Conservation (phyloP, 2,888 invertebrate genomes). For the Apamea epomidion region DNA sequence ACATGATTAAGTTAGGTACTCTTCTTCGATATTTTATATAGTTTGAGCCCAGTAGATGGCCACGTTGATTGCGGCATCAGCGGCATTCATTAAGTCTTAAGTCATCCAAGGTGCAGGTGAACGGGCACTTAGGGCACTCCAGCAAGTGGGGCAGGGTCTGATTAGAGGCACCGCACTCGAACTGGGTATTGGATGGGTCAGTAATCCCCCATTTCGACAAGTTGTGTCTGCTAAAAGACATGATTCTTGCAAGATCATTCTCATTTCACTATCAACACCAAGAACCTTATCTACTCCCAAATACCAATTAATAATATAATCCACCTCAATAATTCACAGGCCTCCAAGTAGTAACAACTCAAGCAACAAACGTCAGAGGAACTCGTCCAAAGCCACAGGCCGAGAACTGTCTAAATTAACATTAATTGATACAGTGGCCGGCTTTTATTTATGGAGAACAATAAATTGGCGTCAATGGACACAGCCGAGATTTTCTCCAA, state of each 20-base stretch:
- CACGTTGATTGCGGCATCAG: too few species aligned
- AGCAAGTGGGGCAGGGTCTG: too few species aligned
- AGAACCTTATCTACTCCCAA: not conserved
- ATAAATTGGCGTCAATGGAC: slow-evolving; percentile 71
- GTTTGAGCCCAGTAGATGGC: too few species aligned
- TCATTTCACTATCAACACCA: not conserved
- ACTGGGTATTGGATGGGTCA: too few species aligned
- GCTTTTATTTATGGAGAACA: slow-evolving; percentile 67
- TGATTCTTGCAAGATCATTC: not conserved
- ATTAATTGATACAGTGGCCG: slow-evolving; percentile 75
- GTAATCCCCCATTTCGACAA: too few species aligned
- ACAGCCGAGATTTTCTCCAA: slow-evolving; percentile 72
- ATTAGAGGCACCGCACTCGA: too few species aligned
- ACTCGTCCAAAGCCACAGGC: slow-evolving; percentile 39
- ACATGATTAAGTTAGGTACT: not conserved
- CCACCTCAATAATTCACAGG: slow-evolving; percentile 12
- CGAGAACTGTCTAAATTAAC: slow-evolving; percentile 66
- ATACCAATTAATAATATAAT: not conserved
- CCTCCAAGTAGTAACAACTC: slow-evolving; percentile 10
- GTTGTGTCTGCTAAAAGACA: too few species aligned
- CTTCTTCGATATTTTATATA: too few species aligned
- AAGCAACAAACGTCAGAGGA: slow-evolving; percentile 35
- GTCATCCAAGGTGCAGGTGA: too few species aligned
- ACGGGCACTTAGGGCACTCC: too few species aligned
- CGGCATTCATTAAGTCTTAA: too few species aligned